These are phyloP conservation scores for Ptychochromis oligacanthus DNA, from an alignment of 2,113 vertebrate genomes.

Conservation along the genomic window DNA sequence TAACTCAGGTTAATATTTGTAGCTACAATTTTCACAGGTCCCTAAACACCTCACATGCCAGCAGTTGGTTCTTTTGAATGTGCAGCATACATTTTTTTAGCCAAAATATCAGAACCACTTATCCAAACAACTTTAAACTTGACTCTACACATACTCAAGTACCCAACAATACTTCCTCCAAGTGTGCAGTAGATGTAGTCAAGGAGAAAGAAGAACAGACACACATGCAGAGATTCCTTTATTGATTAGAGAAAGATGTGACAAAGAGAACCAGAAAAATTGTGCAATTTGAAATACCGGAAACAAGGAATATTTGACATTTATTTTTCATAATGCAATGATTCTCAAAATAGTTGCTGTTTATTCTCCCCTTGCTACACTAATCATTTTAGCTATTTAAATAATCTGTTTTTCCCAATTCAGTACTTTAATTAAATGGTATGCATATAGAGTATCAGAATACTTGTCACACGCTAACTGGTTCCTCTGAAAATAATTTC, in stretches of 20 bases:
- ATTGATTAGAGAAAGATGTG: not conserved
- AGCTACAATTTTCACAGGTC: not conserved
- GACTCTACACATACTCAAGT: too few species aligned
- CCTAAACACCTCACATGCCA: not conserved
- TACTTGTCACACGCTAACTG: not conserved
- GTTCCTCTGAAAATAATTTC: not conserved
- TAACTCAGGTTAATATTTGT: not conserved
- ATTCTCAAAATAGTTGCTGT: too few species aligned
- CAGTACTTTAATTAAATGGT: not conserved
- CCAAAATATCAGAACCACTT: too few species aligned
- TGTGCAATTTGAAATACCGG: not conserved
- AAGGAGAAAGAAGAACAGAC: too few species aligned
- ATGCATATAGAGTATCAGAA: not conserved
- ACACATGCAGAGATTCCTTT: not conserved
- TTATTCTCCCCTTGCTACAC: not conserved
- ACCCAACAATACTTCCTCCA: not conserved
- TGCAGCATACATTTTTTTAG: too few species aligned
- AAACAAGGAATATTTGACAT: not conserved
- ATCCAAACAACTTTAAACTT: too few species aligned
- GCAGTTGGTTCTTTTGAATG: too few species aligned
- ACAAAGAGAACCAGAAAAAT: not conserved
- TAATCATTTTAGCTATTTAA: not conserved
- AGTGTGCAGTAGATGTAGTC: not conserved
- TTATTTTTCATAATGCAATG: not conserved
- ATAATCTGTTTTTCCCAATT: rapidly evolving